Evolutionary conservation across 35 echinoderm and acorn worm genomes (phyloP), one percentile per base, ranked within the genome.

Genomic region (Stichopus chloronotus): DNA sequence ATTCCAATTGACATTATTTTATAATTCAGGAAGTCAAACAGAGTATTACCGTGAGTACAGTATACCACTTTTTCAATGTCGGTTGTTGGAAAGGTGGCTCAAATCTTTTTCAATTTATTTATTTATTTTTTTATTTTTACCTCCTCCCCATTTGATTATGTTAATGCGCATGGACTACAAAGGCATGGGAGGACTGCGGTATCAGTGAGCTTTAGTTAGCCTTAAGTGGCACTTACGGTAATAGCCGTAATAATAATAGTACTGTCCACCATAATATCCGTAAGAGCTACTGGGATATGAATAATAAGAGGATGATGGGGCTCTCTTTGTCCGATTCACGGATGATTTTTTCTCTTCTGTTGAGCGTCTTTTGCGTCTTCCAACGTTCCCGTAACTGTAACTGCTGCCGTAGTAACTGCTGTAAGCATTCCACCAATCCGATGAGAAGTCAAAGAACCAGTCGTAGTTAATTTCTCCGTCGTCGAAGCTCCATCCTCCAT

Each of bases 391-490:
- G 20, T 19, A 11, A 58, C 86, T 57, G 25, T 25, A 22, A 58
- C 65, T 11, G 59, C 55, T 19, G 17, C 59, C 76, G 19, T 74
- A 93, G 5, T 52, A 23, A 58, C 71, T 60, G n/a, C 79, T 78
- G 19, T 60, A 94, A 16, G 55, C 78, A 59, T 92, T 88, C 79
- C 88, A 93, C 17, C 86, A 97, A 13, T 89, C 86, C 5, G 96
- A 97, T 9, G 96, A 97, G 57, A 94, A 97, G 25, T 97, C 96
- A 20, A 94, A 97, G 84, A 94, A 97, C 96, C 96, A 97, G 2
- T 94, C 81, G 56, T 97, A 97, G 78, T 94, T 83, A 53, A 19
- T 58, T 25, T 94, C 95, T 9, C 87, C 92, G 5, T 93, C 95
- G 54, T 79, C 93, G 12, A 43, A 78, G 5, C 16, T 63, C 88